Base-by-base conservation (phyloP, 2,113 vertebrate species). In the Toxostoma redivivum region DNA sequence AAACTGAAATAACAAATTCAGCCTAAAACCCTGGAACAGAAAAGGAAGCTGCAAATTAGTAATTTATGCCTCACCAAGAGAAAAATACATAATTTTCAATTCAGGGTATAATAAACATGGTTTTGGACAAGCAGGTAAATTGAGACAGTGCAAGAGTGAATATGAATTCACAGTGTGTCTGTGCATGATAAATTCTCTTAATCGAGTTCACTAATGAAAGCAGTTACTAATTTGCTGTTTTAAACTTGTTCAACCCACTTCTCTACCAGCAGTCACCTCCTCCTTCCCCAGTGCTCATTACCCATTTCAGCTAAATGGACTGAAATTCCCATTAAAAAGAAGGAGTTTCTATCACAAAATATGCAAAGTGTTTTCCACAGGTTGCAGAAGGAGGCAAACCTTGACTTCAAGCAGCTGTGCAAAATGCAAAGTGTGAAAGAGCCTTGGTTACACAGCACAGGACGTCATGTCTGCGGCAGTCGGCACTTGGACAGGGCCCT, bases 291-390 rank as follows among this genome's bases (percentile, higher is more conserved):
- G 76, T 24, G 44, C 73, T 92, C 90, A 88, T 83, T 84, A 91
- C 62, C 64, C 64, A 73, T 92, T 92, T 81, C 94, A 96, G 71
- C 76, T 93, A 92, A 96, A 97, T 4, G 17, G 69, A 95, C 21
- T 92, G 74, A 97, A 45, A 31, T 24, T 56, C 28, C 20, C 44
- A 28, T 15, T 40, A 24, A 33, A 64, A 51, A 38, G 7, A 42
- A 50, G 9, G 21, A 15, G 19, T 2, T 92, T 95, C 98, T 97
- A 98, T 97, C 97, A 98, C 94, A 96, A 87, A 96, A 72, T 95
- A 78, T 69, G 91, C 94, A 67, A 98, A 98, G 57, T 10, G 21
- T 95, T 98, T 97, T 97, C 97, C 97, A 82, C 64, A 92, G 89
- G 92, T 97, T 82, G 95, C 90, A 89, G 97, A 97, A 69, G 83